A percentile compares a stretch with the other conserved stretches of the same genome.
phyloP scores from a whole-genome alignment of 2,797 vertebrate species.

The Parauchenoglanis ngamensis region DNA sequence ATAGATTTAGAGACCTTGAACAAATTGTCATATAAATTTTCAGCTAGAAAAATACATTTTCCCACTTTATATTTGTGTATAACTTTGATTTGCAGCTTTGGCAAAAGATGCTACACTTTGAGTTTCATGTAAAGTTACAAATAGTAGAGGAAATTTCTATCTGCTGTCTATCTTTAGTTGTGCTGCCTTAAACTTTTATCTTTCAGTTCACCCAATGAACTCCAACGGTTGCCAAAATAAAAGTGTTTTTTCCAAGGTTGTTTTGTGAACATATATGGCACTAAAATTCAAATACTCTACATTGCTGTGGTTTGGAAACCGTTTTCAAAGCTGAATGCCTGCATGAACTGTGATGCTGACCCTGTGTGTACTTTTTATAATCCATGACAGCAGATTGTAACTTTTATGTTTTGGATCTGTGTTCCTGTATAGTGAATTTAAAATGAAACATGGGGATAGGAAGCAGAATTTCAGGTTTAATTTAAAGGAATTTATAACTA shows the following conservation, averaged over 20 bases:
- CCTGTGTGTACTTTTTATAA: neutral
- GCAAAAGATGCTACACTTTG: neutral
- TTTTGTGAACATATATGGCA: neutral
- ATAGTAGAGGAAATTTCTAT: neutral
- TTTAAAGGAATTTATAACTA: neutral
- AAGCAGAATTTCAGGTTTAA: neutral
- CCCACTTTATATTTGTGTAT: neutral
- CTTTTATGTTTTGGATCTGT: neutral
- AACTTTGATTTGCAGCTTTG: neutral
- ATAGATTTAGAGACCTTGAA: neutral
- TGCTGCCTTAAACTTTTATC: neutral
- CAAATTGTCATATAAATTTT: neutral
- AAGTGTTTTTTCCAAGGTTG: conserved; percentile 4
- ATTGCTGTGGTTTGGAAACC: neutral
- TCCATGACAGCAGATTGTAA: neutral
- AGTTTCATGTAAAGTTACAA: neutral
- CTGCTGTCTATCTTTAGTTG: neutral
- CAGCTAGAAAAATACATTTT: neutral
- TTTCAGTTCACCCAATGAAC: neutral
- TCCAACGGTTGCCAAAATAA: neutral
- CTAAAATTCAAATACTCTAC: neutral
- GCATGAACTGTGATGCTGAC: neutral
- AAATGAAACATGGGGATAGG: neutral
- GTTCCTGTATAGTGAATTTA: neutral
- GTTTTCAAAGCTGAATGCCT: neutral